Evolutionary conservation across 2,113 vertebrate species (phyloP), one percentile per base, ranked within the genome.

Genomic region (Gracilinanus agilis): DNA sequence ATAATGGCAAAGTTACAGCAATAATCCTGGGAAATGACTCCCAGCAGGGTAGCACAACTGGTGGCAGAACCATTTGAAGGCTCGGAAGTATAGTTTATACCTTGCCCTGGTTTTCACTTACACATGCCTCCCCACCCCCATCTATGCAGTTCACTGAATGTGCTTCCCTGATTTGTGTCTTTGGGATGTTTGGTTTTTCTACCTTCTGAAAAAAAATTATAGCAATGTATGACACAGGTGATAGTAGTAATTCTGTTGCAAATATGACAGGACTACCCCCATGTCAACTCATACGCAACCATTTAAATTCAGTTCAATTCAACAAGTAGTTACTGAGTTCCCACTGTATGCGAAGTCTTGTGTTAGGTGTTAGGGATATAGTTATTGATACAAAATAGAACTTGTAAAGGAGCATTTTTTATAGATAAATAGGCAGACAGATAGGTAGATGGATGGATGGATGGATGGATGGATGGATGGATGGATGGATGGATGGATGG

Each of bases 271-370:
- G 89, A 91, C 95, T 95, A 91, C 96, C 55, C 94, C 92, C 0
- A 56, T 94, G 94, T 97, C 97, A 97, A 96, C 49, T 97, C 97
- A 92, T 96, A 98, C 53, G 83, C 12, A 0, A 90, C 96, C 91
- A 53, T 83, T 94, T 58, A 58, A 58, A 58, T 58, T 9, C 9
- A 58, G 9, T 58, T 58, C 9, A 58, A 58, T 58, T 58, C 56
- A 58, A 27, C 56, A 58, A 24, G 24, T 23, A 56, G 24, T 56
- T 24, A 56, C 55, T 24, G 55, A 58, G 56, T 8, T 58, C 9
- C 56, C 27, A 58, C 25, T 58, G 10, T 27, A 23, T 27, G 56
- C 25, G 9, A 58, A 58, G 25, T 24, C 2, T 58, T 27, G 56
- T 58, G 24, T 58, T 58, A 27, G 24, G 25, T 27, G 27, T 27